phyloP scores from a whole-genome alignment of 64 coral and sea anemone genomes.

The Dendronephthya gigantea region DNA sequence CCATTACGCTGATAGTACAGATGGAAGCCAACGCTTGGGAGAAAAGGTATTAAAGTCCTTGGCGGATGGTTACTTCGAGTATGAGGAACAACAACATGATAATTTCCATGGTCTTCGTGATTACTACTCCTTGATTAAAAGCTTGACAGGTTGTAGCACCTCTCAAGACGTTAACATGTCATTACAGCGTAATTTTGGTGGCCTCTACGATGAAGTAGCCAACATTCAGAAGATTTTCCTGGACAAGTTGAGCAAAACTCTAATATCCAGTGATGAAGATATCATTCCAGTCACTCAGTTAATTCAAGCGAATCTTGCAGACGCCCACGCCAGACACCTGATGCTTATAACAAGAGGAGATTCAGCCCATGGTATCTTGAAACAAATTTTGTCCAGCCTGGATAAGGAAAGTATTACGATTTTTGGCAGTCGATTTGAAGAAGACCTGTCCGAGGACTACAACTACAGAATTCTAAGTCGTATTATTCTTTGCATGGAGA shows the following conservation, averaged over 20 bases:
- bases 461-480: slow-evolving; percentile 79
- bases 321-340: slow-evolving; percentile 65
- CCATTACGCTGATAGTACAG: background rate
- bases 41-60: background rate
- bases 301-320: slow-evolving; percentile 66
- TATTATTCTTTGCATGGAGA: slow-evolving; percentile 89
- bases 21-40: background rate
- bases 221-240: slow-evolving; percentile 37
- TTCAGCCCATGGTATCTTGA: slow-evolving; percentile 82
- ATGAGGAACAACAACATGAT: slow-evolving; percentile 47
- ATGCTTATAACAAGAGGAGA: slow-evolving; percentile 94
- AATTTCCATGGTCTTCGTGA: slow-evolving; percentile 88
- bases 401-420: slow-evolving; percentile 83
- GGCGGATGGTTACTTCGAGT: slow-evolving; percentile 66
- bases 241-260: slow-evolving; percentile 24
- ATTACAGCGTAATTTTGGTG: slow-evolving; percentile 84
- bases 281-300: slow-evolving; percentile 54
- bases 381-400: slow-evolving; percentile 41
- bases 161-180: background rate
- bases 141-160: background rate
- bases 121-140: slow-evolving; percentile 82
- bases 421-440: slow-evolving; percentile 87
- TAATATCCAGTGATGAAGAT: background rate
- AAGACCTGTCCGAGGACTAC: slow-evolving; percentile 91
- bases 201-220: slow-evolving; percentile 26